Base-by-base conservation (phyloP, 1,140 invertebrate genomes). In the Caenorhabditis remanei region DNA sequence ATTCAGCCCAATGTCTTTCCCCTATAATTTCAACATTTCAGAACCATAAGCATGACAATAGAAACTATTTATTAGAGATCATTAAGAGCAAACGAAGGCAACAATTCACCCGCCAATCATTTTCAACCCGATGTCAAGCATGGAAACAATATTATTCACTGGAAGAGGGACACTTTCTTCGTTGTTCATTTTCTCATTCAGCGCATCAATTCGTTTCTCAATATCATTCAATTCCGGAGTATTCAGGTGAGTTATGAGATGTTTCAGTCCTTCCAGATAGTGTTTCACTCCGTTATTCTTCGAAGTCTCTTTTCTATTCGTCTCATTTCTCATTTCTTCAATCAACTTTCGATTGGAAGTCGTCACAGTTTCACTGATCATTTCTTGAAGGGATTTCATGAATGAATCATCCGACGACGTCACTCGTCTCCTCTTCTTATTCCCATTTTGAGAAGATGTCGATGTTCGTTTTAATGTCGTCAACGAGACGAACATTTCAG, bases 111-210 rank as follows among this genome's bases (percentile, higher is more conserved):
- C 71, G 13, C 71, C 71, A 43, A 79, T 50, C 46, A 53, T 41
- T 50, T 79, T 79, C 11, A 79, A 53, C 11, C 71, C 71, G 5
- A 50, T 24, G 53, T 79, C 71, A 50, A 79, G 46, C 16, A 79
- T 24, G 24, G 71, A 50, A 24, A 13, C 21, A 79, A 79, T 32
- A 53, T 11, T 11, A 43, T 21, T 11, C 3, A 79, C 24, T 50
- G 71, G 21, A 24, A 79, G 43, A 4, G 71, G 46, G 50, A 11
- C 8, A 21, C 53, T 46, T 24, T 9, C 8, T 2, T 50, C 46
- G 1, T 41, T 41, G 8, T 46, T 9, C 4, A 6, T 24, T 21
- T 50, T 43, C 24, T 79, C 71, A 11, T 32, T 32, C 32, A 79
- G n/a, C 21, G 71, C 7, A 24, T 21, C n/a, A 4, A 79, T 11